phyloP scores from a whole-genome alignment of 2,797 vertebrate species.

The Distichodus sexfasciatus region DNA sequence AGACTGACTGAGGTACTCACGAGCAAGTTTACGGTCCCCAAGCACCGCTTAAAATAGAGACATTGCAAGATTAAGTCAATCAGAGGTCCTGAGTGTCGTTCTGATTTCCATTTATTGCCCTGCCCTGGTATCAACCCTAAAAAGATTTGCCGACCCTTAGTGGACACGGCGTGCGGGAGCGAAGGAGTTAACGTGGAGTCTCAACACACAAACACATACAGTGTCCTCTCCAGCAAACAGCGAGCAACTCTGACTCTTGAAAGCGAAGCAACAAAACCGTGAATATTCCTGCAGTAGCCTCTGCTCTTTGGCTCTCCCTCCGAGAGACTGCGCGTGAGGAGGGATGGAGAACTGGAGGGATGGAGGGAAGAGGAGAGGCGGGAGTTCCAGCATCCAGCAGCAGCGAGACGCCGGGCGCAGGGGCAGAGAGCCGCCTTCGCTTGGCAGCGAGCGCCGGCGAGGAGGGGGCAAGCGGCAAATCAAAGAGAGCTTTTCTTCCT shows the following conservation, averaged over 20 bases:
- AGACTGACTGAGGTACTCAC: not conserved
- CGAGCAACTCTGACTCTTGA: not conserved
- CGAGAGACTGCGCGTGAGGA: constrained; percentile 2
- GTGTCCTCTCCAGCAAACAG: not conserved
- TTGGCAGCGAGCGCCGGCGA: constrained; percentile 49
- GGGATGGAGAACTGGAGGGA: constrained; percentile 6
- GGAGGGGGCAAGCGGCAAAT: no score
- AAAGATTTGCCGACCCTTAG: not conserved
- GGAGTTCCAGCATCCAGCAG: constrained; percentile 9
- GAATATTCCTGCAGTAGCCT: constrained; percentile 16
- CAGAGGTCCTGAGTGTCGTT: no score
- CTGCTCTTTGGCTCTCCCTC: not conserved
- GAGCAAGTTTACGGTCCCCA: not conserved
- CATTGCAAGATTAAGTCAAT: no score
- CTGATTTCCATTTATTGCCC: no score
- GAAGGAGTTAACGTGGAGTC: constrained; percentile 4
- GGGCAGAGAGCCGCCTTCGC: constrained; percentile 34
- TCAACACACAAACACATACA: not conserved
- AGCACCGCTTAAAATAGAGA: no score
- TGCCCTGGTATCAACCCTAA: no score
- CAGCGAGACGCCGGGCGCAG: constrained; percentile 33
- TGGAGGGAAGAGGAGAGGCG: not conserved
- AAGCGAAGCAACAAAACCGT: constrained; percentile 19
- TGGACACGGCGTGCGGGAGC: not conserved
- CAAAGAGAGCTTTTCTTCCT: constrained; percentile 69